Percentiles rank a stretch among this genome's conserved stretches.
phyloP scores from a whole-genome alignment of 2,888 invertebrate species.

The Cabera pusaria region DNA sequence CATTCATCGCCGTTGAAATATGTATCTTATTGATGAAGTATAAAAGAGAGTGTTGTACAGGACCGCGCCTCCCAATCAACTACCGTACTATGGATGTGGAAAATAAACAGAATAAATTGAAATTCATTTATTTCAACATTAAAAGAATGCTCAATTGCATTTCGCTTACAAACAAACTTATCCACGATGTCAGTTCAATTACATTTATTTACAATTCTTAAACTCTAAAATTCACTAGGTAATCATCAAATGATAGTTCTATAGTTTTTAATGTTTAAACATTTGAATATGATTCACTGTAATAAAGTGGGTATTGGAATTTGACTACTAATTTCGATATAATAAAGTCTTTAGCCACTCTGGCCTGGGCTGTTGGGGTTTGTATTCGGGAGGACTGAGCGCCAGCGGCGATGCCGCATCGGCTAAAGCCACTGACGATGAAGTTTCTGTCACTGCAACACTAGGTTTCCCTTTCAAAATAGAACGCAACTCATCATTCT shows the following conservation, averaged over 20 bases:
- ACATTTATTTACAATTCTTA: constrained; percentile 61
- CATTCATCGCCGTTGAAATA: constrained; percentile 14
- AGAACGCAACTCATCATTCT: constrained; percentile 79
- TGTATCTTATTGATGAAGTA: no score
- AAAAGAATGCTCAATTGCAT: constrained; percentile 64
- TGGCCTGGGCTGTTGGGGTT: constrained; percentile 64
- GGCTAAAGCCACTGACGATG: constrained; percentile 68
- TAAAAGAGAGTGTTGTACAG: no score
- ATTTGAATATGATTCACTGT: constrained; percentile 24
- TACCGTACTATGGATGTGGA: constrained; percentile 16
- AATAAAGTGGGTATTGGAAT: constrained; percentile 30
- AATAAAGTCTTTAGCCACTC: constrained; percentile 74
- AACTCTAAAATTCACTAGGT: constrained; percentile 37
- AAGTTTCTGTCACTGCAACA: constrained; percentile 75
- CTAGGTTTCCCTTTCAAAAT: constrained; percentile 83
- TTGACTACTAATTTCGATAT: constrained; percentile 66
- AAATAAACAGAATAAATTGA: constrained; percentile 38
- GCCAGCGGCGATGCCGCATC: constrained; percentile 71
- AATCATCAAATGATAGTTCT: constrained; percentile 36
- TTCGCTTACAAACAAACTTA: constrained; percentile 70
- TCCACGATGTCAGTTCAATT: constrained; percentile 66
- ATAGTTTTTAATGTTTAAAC: constrained; percentile 34
- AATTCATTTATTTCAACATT: constrained; percentile 75
- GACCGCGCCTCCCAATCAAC: constrained; percentile 11
- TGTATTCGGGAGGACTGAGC: constrained; percentile 69